Base-by-base conservation (phyloP, 1,140 invertebrate genomes). In the Drosophila erecta region DNA sequence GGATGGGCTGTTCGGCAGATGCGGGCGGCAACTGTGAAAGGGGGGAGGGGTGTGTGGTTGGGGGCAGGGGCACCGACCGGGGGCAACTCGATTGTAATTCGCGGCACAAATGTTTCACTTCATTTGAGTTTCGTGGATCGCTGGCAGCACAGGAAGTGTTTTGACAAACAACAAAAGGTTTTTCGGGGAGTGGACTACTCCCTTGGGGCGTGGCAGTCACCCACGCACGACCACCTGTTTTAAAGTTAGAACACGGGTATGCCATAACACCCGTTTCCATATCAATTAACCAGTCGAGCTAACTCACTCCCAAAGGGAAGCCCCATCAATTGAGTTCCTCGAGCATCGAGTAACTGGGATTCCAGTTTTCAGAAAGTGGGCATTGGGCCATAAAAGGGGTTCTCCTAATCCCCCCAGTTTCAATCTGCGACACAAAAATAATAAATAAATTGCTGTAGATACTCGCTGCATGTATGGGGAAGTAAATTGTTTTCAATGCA, bases 401-500 rank as follows among this genome's bases (percentile, higher is more conserved):
- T 54, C 47, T 41, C 51, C 70, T 74, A 81, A 74, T 62, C 50
- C 59, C 40, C 20, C 60, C 60, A 10, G 7, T 30, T 30, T 3
- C 33, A 33, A 53, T n/a, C 43, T 47, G 64, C 62, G 58, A 55
- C 70, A 79, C 47, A 74, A 84, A 80, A 80, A 89, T 89, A 80
- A 89, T 84, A 89, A 80, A 90, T 90, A 89, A 89, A 89, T 89
- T 89, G 84, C 85, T 67, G 72, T 83, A 83, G 79, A 80, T 76
- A 53, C 71, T 54, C 57, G 59, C 24, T 70, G 64, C 47, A 71
- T 76, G 78, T 71, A 65, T 76, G 78, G 71, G 85, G 79, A 79
- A 83, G 83, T 84, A 87, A 87, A 87, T 87, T 87, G 84, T 79
- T 79, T 84, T 89, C 84, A 87, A 84, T 87, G 84, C 84, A 87